Evolutionary conservation across 2,888 invertebrate species (phyloP), one percentile per base, ranked within the genome.

Genomic region (Sarcophaga subvicina): DNA sequence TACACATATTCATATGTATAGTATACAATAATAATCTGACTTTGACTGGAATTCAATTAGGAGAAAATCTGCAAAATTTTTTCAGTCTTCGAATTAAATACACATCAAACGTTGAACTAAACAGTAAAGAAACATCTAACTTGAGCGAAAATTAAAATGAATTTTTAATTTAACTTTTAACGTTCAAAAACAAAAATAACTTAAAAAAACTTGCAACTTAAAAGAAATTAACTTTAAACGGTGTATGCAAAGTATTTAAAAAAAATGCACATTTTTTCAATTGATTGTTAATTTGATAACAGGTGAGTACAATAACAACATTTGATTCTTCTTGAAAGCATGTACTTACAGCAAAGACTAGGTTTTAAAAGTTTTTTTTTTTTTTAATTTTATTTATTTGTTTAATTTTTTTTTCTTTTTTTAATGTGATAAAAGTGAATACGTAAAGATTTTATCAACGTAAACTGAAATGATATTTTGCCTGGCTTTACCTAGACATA

Each of bases 21-120:
- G 2, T 54, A 14, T 54, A 14, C 17, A 12, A 12, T 54, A 66
- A 37, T 80, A 25, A 5, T 78, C 70, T 76, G 82, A 37, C 64
- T 80, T 80, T 79, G 67, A 60, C 67, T 73, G 79, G 84, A 67
- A 67, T 81, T 62, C 37, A 76, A 67, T 82, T 79, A 76, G 64
- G 45, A 70, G 76, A 80, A 84, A 81, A 87, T 84, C 71, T 76
- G 79, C 79, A 76, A 73, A 81, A 60, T 49, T 37, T 62, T 66
- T 79, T 63, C 25, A 27, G 59, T 70, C 78, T 69, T 67, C 22
- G 66, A 5, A 71, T 87, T 60, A 87, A 87, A 82, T 66, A 71
- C 77, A 83, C 62, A 45, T 6, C 66, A 80, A 81, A 75, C 86
- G 87, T 84, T 84, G 79, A 82, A 78, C 79, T 72, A 64, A 72